Conservation (phyloP, 2,888 invertebrate species). For the Lasioglossum lativentre region DNA sequence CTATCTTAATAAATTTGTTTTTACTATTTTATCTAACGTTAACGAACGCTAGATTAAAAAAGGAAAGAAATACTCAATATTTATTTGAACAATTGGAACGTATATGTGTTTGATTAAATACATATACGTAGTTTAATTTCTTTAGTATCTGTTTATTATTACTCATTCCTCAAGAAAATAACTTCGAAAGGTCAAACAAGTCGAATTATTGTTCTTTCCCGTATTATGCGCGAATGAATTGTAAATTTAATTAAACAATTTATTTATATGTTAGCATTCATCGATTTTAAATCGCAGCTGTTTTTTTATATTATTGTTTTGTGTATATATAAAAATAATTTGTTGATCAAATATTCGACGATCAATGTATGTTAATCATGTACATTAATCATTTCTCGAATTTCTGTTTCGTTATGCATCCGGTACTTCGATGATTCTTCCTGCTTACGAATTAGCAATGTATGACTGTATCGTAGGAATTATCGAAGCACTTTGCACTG, state of each 20-base stretch:
- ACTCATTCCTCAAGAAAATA: background rate
- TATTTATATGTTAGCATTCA: slow-evolving; percentile 44
- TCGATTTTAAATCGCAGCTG: slow-evolving; percentile 32
- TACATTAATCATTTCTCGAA: slow-evolving; percentile 23
- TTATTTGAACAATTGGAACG: slow-evolving; percentile 28
- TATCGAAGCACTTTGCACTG: slow-evolving; percentile 15
- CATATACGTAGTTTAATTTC: slow-evolving; percentile 25
- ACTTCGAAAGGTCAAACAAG: slow-evolving; percentile 17
- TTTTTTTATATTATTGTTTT: slow-evolving; percentile 23
- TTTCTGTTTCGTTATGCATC: slow-evolving; percentile 13
- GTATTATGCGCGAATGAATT: background rate
- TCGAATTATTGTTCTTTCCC: slow-evolving; percentile 28
- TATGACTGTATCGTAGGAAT: slow-evolving; percentile 11
- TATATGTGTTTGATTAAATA: slow-evolving; percentile 24
- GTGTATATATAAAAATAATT: slow-evolving; percentile 43
- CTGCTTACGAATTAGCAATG: background rate
- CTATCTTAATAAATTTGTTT: slow-evolving; percentile 27
- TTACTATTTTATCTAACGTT: slow-evolving; percentile 17
- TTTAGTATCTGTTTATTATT: slow-evolving; percentile 12
- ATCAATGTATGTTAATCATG: slow-evolving; percentile 6
- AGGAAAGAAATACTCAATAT: slow-evolving; percentile 17
- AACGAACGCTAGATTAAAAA: slow-evolving; percentile 1
- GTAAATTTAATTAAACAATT: slow-evolving; percentile 40
- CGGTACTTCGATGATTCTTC: slow-evolving; percentile 16
- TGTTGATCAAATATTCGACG: slow-evolving; percentile 36